Percentiles rank a stretch among this genome's conserved stretches.
Evolutionary conservation across 2,113 vertebrate genomes (phyloP).

Genomic region (Phoxinus phoxinus): DNA sequence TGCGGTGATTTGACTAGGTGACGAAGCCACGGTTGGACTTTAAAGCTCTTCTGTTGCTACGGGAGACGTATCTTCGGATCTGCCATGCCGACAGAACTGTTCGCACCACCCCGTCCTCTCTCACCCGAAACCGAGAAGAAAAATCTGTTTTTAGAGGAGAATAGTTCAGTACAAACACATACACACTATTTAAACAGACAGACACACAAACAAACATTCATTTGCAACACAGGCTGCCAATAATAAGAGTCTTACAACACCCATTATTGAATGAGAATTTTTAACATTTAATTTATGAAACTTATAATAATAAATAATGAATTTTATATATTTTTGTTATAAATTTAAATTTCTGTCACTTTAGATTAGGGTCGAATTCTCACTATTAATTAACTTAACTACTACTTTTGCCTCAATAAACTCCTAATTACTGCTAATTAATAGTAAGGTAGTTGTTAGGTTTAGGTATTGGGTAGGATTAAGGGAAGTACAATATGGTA

Average conservation of each 20-base stretch:
- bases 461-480: no score
- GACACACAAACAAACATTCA: not conserved
- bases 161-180: not conserved
- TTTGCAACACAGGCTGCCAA: not conserved
- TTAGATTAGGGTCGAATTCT: no score
- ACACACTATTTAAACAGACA: not conserved
- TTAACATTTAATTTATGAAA: not conserved
- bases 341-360: no score
- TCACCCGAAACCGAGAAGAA: not conserved
- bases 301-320: not conserved
- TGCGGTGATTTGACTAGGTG: slow-evolving; percentile 71
- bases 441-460: no score
- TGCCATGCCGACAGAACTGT: slow-evolving; percentile 69
- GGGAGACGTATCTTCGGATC: slow-evolving; percentile 64
- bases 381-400: no score
- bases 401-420: no score
- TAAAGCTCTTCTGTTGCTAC: slow-evolving; percentile 69
- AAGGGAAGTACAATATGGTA: no score
- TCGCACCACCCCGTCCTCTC: slow-evolving; percentile 60
- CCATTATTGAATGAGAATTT: not conserved
- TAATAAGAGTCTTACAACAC: not conserved
- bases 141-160: not conserved
- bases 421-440: no score
- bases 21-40: slow-evolving; percentile 64
- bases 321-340: not conserved